These are phyloP conservation scores for Pachycephala philippinensis DNA, from an alignment of 2,113 vertebrate species.

Conservation along the genomic window DNA sequence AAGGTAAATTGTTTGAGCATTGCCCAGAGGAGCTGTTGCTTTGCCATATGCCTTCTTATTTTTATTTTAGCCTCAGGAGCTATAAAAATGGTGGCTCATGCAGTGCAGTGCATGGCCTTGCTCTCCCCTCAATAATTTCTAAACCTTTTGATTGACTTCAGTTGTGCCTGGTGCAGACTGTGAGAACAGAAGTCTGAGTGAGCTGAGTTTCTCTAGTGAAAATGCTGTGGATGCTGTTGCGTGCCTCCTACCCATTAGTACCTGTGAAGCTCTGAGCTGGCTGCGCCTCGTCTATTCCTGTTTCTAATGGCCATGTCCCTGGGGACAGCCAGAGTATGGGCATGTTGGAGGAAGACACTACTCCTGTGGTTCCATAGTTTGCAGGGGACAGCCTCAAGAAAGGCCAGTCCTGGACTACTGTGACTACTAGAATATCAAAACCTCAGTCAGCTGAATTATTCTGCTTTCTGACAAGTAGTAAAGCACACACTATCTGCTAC, in stretches of 20 bases:
- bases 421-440: not conserved
- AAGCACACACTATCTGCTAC: not conserved
- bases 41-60: not conserved
- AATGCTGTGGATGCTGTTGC: not conserved
- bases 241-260: not conserved
- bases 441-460: not conserved
- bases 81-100: not conserved
- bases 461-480: not conserved
- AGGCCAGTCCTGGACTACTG: not conserved
- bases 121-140: not conserved
- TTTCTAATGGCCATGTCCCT: accelerated
- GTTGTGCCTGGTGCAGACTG: accelerated
- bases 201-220: not conserved
- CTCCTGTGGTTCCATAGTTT: not conserved
- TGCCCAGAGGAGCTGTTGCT: not conserved
- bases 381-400: not conserved
- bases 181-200: not conserved
- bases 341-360: not conserved
- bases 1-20: not conserved
- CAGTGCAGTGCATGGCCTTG: not conserved
- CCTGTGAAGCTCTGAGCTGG: not conserved
- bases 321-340: not conserved
- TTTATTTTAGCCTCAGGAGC: not conserved
- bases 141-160: not conserved
- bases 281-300: accelerated